Evolutionary conservation across 2,888 invertebrate genomes (phyloP).

Genomic region (Synergus gifuensis): DNA sequence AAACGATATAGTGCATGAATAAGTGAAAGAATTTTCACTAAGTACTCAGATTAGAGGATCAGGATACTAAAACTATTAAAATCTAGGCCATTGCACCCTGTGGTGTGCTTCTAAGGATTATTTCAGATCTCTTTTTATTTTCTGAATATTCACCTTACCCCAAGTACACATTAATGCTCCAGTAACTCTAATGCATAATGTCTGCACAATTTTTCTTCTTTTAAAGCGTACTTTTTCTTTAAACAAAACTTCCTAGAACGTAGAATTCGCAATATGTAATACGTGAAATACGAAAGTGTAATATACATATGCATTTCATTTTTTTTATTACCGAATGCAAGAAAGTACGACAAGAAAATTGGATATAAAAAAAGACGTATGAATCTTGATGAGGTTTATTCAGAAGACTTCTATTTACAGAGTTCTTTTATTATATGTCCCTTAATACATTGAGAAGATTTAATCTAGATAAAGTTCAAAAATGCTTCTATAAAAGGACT

Average conservation of each 20-base stretch:
- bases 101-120: constrained; percentile 5
- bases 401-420: not conserved
- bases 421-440: not conserved
- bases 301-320: not conserved
- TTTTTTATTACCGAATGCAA: not conserved
- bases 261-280: too few species aligned
- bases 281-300: not conserved
- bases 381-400: not conserved
- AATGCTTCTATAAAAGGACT: not conserved
- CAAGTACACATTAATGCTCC: constrained; percentile 12
- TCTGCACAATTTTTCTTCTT: not conserved
- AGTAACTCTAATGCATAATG: constrained; percentile 2
- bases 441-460: not conserved
- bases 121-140: constrained; percentile 8
- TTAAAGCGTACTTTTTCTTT: too few species aligned
- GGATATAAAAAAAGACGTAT: not conserved
- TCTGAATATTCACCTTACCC: constrained; percentile 19
- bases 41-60: constrained; percentile 19
- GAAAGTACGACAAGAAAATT: not conserved
- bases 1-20: not conserved
- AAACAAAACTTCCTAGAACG: too few species aligned
- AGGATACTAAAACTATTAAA: not conserved
- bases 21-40: constrained; percentile 11
- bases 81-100: constrained; percentile 29
- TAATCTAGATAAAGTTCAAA: constrained; percentile 17